Evolutionary conservation across 2,888 invertebrate species (phyloP).

Genomic region (Apotomis betuletana): DNA sequence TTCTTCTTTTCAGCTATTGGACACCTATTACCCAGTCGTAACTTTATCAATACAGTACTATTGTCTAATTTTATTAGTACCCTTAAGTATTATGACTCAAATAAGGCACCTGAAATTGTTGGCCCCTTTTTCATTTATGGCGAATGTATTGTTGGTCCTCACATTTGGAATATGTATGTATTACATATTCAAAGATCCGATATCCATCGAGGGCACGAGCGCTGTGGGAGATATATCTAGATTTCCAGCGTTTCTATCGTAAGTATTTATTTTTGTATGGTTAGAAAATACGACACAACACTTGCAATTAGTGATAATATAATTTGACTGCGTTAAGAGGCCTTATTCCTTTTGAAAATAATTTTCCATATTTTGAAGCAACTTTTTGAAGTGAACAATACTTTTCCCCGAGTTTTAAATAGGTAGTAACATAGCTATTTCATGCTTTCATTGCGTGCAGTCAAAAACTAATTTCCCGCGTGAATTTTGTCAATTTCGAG

Average conservation of each 20-base stretch:
- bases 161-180: constrained; percentile 92
- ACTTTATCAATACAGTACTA: constrained; percentile 70
- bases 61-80: constrained; percentile 68
- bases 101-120: constrained; percentile 91
- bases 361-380: no score
- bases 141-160: constrained; percentile 90
- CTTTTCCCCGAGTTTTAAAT: no score
- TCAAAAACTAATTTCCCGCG: no score
- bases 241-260: constrained; percentile 93
- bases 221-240: constrained; percentile 80
- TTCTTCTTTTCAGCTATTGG: constrained; percentile 67
- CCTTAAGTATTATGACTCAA: constrained; percentile 72
- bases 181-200: constrained; percentile 86
- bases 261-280: constrained; percentile 52
- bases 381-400: no score
- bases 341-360: no score
- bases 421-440: no score
- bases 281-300: no score
- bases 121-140: constrained; percentile 94
- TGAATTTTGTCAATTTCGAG: no score
- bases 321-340: no score
- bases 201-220: constrained; percentile 74
- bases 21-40: constrained; percentile 62
- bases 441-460: no score
- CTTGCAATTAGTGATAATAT: no score